Conservation (phyloP, 2,113 vertebrate genomes). For the Miniopterus natalensis region DNA sequence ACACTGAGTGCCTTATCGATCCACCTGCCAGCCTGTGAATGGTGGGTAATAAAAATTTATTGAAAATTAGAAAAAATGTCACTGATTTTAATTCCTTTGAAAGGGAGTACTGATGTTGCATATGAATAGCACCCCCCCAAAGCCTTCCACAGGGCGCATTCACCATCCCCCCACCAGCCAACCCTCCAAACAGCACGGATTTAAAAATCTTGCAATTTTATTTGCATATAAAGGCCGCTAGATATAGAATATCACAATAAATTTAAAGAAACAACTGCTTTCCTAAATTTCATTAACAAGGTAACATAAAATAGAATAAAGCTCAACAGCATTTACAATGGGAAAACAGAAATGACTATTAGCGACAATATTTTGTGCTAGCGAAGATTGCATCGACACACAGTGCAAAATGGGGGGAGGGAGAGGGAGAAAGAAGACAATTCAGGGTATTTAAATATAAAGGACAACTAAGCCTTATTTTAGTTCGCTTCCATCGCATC, state of each 20-base stretch:
- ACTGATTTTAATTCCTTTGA: constrained; percentile 54
- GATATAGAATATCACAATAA: constrained; percentile 99
- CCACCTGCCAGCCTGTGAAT: constrained; percentile 30
- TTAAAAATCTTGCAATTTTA: constrained; percentile 99
- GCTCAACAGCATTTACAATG: constrained; percentile 96
- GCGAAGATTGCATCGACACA: constrained; percentile 99
- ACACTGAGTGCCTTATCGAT: constrained; percentile 60
- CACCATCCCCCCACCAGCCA: constrained; percentile 11
- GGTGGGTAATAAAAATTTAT: constrained; percentile 65
- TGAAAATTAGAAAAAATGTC: constrained; percentile 73
- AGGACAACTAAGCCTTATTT: constrained; percentile 96
- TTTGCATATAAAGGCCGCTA: constrained; percentile 99
- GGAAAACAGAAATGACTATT: constrained; percentile 95
- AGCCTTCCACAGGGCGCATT: neutral
- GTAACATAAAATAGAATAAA: constrained; percentile 94
- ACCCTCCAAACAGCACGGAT: constrained; percentile 67
- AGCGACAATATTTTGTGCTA: constrained; percentile 98
- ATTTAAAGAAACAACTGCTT: constrained; percentile 94
- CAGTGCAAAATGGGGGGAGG: constrained; percentile 95
- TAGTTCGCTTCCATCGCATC: constrained; percentile 91
- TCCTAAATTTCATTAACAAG: constrained; percentile 96
- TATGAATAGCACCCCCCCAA: neutral
- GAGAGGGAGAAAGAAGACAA: constrained; percentile 90
- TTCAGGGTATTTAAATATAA: constrained; percentile 94
- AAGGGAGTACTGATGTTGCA: neutral